Evolutionary conservation across 2,888 invertebrate species (phyloP).

Genomic region (Hymenopus coronatus): DNA sequence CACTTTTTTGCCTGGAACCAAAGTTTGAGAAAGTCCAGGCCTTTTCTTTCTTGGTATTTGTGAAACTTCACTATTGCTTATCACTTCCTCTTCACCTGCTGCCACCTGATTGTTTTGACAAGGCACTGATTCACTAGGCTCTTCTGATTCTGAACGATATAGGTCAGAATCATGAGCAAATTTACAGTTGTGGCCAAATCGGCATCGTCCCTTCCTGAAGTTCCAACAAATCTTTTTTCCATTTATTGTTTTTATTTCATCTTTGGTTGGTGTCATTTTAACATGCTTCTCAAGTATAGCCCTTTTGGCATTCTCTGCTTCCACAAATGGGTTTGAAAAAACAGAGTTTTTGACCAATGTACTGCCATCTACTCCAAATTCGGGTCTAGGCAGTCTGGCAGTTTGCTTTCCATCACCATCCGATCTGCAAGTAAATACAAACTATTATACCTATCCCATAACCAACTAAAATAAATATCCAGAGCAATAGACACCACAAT

Average conservation of each 20-base stretch:
- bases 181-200: conserved; percentile 88
- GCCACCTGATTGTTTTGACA: conserved; percentile 36
- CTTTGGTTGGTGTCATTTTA: conserved; percentile 77
- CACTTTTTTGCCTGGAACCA: conserved; percentile 82
- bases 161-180: conserved; percentile 89
- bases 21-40: conserved; percentile 71
- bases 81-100: conserved; percentile 54
- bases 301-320: conserved; percentile 81
- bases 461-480: not conserved
- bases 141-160: conserved; percentile 52
- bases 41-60: conserved; percentile 62
- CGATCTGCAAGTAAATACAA: not conserved
- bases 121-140: conserved; percentile 19
- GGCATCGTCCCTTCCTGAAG: conserved; percentile 83
- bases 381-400: conserved; percentile 61
- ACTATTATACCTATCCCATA: not conserved
- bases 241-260: conserved; percentile 74
- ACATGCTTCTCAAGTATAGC: conserved; percentile 88
- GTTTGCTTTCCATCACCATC: not conserved
- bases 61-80: conserved; percentile 46
- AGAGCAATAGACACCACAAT: not conserved
- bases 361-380: conserved; percentile 52
- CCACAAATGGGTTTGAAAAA: conserved; percentile 82
- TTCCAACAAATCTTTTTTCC: conserved; percentile 92
- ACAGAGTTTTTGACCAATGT: conserved; percentile 65